phyloP scores from a whole-genome alignment of 1,140 invertebrate genomes.

The Cardiocondyla obscurior region DNA sequence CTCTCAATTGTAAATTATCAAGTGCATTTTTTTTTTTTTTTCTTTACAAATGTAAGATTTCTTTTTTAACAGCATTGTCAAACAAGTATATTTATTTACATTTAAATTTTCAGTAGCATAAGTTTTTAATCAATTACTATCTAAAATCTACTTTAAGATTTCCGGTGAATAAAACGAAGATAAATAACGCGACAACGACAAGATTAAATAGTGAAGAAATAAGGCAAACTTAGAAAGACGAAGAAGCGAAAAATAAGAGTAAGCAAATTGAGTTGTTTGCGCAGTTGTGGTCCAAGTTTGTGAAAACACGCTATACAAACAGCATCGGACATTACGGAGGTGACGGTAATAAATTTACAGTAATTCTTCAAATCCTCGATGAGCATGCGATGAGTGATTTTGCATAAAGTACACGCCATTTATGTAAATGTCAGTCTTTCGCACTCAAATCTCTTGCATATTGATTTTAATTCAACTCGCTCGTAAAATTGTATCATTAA shows the following conservation, averaged over 20 bases:
- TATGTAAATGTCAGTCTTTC: conserved; percentile 32
- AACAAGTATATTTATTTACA: background rate
- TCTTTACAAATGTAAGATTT: background rate
- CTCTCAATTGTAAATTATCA: background rate
- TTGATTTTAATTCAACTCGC: conserved; percentile 33
- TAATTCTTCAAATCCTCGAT: conserved; percentile 44
- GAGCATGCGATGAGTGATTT: conserved; percentile 10
- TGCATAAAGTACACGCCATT: conserved; percentile 35
- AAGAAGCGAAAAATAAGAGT: background rate
- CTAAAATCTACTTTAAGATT: background rate
- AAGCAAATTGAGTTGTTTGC: conserved; percentile 41
- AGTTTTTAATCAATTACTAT: background rate
- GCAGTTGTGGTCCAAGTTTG: conserved; percentile 25
- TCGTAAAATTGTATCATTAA: conserved; percentile 28
- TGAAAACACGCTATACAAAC: background rate
- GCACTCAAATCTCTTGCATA: background rate
- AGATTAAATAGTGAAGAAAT: conserved; percentile 58
- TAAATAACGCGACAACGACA: conserved; percentile 40
- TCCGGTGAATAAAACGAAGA: background rate
- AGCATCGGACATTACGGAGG: background rate
- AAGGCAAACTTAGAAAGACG: background rate
- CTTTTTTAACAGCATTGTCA: too few relatives aligned
- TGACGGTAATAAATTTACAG: conserved; percentile 42
- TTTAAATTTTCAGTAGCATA: background rate
- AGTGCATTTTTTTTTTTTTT: background rate